Conservation (phyloP, 2,113 vertebrate species). For the Cheilinus undulatus region DNA sequence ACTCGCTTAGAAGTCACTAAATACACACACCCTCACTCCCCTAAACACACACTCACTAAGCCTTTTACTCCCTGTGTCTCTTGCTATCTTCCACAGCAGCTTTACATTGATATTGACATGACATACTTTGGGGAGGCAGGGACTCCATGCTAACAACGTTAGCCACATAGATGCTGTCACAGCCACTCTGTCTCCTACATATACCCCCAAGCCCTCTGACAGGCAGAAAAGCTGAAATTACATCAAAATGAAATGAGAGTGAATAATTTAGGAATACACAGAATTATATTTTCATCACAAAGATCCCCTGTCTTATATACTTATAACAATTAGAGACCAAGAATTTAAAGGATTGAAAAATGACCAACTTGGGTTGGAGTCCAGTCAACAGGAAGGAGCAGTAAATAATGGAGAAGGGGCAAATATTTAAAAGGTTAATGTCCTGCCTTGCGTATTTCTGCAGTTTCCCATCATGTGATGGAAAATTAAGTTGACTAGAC, state of each 20-base stretch:
- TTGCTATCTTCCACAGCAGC: slow-evolving; percentile 26
- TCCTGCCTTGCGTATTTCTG: too few relatives aligned
- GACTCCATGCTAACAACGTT: slow-evolving; percentile 68
- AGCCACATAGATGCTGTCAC: slow-evolving; percentile 63
- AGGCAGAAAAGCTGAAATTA: neutral
- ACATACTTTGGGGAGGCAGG: slow-evolving; percentile 29
- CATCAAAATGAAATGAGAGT: slow-evolving; percentile 8
- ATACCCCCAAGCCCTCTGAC: neutral
- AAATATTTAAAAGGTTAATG: too few relatives aligned
- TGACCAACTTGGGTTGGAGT: too few relatives aligned
- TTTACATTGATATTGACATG: slow-evolving; percentile 66
- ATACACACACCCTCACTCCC: slow-evolving; percentile 20
- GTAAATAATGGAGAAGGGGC: too few relatives aligned
- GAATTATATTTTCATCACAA: slow-evolving; percentile 4
- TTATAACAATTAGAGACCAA: neutral
- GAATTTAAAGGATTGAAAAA: neutral
- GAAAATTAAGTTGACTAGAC: too few relatives aligned
- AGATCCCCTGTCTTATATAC: neutral
- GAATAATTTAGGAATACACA: neutral
- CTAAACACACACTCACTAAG: slow-evolving; percentile 25
- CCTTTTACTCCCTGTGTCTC: slow-evolving; percentile 17
- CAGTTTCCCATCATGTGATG: too few relatives aligned
- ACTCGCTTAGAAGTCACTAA: slow-evolving; percentile 38
- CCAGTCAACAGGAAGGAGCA: too few relatives aligned
- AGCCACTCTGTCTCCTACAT: slow-evolving; percentile 54